Base-by-base conservation (phyloP, 92 coral and sea anemone species). In the Porites cylindrica region DNA sequence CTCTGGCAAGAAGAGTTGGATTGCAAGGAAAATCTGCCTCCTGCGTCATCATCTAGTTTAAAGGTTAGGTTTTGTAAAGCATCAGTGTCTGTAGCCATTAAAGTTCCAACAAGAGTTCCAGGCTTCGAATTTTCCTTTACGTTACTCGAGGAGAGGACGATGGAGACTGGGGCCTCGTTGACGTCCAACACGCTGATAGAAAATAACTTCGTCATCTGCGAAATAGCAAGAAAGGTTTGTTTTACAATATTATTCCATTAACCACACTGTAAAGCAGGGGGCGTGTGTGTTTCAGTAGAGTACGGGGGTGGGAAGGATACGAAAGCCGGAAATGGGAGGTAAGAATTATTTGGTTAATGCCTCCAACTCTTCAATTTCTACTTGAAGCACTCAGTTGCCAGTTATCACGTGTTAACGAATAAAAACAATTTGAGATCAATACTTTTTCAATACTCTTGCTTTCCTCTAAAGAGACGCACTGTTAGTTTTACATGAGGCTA, bases 111-210 rank as follows among this genome's bases (percentile, higher is more conserved):
- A 56, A 21, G 20, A 17, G 91, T 95, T 18, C 93, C 96, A 62
- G 51, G 70, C 79, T 89, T 66, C 26, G 94, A 80, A 78, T 95
- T 96, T 69, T 96, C 99, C 16, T 58, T 89, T 63, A 95, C 92
- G 69, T 72, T 85, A 14, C 84, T 88, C 84, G 81, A 47, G 66
- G 86, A 86, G 65, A 93, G 84, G 51, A 86, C 90, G 51, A 96
- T 79, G 16, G 96, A 91, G 51, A 96, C 93, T 6, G 99, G 99
- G 66, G 98, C 89, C 80, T 96, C 99, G 93, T 96, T 96, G 72
- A 95, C 94, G 67, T 96, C 86, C 58, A 94, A 24, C 7, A 96
- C 97, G 58, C 90, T 91, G 58, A 96, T 93, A 67, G 91, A 72
- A 69, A 95, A 88, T 77, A 86, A 92, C 86, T 90, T 92, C 58